Evolutionary conservation across 2,113 vertebrate species (phyloP).

Genomic region (Varanus komodoensis): DNA sequence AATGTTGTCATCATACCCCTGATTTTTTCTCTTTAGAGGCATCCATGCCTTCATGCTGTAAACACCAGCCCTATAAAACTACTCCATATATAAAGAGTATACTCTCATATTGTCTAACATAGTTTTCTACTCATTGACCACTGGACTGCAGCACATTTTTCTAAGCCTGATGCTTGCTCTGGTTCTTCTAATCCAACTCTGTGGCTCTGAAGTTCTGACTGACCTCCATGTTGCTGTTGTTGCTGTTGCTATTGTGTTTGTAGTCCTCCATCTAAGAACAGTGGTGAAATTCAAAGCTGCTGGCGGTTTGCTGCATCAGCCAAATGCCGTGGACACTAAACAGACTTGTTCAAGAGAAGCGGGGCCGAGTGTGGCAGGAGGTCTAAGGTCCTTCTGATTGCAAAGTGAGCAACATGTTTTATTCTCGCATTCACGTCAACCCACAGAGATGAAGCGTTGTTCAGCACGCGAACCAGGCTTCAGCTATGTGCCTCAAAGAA

Average conservation of each 20-base stretch:
- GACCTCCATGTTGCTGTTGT: not conserved
- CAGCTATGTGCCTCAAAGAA: not conserved
- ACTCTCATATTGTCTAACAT: not conserved
- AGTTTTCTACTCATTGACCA: not conserved
- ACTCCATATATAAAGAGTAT: not conserved
- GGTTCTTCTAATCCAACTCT: not conserved
- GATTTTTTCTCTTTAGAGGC: too few species aligned
- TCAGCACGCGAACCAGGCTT: not conserved
- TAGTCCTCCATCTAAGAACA: not conserved
- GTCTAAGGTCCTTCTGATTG: not conserved
- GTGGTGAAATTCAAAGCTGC: not conserved
- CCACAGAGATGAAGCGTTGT: not conserved
- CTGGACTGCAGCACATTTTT: not conserved
- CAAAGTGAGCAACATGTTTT: not conserved
- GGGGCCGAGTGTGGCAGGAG: not conserved
- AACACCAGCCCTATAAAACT: not conserved
- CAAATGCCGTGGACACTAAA: not conserved
- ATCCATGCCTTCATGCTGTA: too few species aligned
- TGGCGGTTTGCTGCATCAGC: not conserved
- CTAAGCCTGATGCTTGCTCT: not conserved
- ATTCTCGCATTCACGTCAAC: not conserved
- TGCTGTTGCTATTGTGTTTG: not conserved
- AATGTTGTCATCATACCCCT: too few species aligned
- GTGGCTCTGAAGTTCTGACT: not conserved
- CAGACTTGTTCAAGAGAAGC: not conserved